Percentiles rank a stretch among this genome's conserved stretches.
These are phyloP conservation scores for Rhinogobio ventralis DNA, from an alignment of 2,797 vertebrate genomes.

Conservation along the genomic window DNA sequence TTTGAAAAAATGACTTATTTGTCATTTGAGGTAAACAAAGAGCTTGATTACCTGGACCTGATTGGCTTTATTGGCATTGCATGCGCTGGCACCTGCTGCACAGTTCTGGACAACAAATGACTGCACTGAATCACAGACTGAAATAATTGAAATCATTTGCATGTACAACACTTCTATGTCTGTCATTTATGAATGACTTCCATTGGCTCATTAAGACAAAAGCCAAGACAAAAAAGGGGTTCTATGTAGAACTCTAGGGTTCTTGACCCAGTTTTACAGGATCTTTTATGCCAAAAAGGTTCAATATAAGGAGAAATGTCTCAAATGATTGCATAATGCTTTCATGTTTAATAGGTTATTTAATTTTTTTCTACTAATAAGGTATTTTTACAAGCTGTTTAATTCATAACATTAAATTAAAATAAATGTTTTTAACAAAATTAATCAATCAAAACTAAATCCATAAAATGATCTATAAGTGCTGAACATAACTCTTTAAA, in stretches of 20 bases:
- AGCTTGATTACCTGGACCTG: conserved; percentile 20
- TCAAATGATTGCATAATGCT: too few relatives aligned
- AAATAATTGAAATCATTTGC: conserved; percentile 15
- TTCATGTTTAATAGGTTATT: too few relatives aligned
- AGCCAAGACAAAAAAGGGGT: neutral
- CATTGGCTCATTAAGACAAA: conserved; percentile 17
- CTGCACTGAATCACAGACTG: conserved; percentile 15
- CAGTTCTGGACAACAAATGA: conserved; percentile 17
- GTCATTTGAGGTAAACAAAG: conserved; percentile 35
- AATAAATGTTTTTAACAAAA: neutral
- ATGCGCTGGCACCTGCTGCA: conserved; percentile 4
- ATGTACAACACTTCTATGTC: neutral
- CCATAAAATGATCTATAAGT: too few relatives aligned
- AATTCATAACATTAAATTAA: neutral
- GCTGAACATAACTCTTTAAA: too few relatives aligned
- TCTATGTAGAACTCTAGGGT: too few relatives aligned
- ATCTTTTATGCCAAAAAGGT: too few relatives aligned
- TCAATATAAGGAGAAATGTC: too few relatives aligned
- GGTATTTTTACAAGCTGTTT: neutral
- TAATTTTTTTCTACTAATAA: too few relatives aligned
- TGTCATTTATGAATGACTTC: conserved; percentile 25
- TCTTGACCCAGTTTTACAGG: too few relatives aligned
- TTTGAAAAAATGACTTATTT: conserved; percentile 37
- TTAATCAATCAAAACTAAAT: neutral
- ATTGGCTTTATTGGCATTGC: conserved; percentile 18